phyloP scores from a whole-genome alignment of 2,888 invertebrate species.

The Tetragonisca angustula region DNA sequence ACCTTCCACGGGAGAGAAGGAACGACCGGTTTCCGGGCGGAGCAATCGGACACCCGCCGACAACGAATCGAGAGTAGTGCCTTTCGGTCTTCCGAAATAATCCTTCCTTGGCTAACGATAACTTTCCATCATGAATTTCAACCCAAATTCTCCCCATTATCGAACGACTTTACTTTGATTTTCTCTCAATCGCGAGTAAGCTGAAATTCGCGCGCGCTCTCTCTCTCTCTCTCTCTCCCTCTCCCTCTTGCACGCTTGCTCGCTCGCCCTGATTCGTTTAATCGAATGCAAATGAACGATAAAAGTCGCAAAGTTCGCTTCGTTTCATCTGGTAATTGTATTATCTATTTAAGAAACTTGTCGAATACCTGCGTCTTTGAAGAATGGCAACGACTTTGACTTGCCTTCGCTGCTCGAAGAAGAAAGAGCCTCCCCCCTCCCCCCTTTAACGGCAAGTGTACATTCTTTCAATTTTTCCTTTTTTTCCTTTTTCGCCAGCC shows the following conservation, averaged over 20 bases:
- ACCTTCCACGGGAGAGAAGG: conserved; percentile 1
- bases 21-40: neutral
- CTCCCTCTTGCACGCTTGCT: too few relatives aligned
- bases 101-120: neutral
- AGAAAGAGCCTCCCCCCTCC: too few relatives aligned
- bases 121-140: neutral
- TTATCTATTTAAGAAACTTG: neutral
- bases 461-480: neutral
- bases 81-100: neutral
- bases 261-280: too few relatives aligned
- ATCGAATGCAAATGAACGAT: too few relatives aligned
- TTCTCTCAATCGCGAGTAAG: neutral
- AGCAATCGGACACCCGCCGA: neutral
- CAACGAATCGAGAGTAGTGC: neutral
- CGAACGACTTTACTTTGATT: neutral
- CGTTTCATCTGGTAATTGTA: neutral
- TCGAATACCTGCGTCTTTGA: neutral
- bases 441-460: neutral
- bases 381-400: neutral
- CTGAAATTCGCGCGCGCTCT: too few relatives aligned
- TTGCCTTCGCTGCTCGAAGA: neutral
- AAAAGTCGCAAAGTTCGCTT: too few relatives aligned
- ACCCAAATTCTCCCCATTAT: neutral
- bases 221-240: too few relatives aligned
- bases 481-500: neutral